phyloP scores from a whole-genome alignment of 1,140 invertebrate genomes.

The Thaumetopoea pityocampa region DNA sequence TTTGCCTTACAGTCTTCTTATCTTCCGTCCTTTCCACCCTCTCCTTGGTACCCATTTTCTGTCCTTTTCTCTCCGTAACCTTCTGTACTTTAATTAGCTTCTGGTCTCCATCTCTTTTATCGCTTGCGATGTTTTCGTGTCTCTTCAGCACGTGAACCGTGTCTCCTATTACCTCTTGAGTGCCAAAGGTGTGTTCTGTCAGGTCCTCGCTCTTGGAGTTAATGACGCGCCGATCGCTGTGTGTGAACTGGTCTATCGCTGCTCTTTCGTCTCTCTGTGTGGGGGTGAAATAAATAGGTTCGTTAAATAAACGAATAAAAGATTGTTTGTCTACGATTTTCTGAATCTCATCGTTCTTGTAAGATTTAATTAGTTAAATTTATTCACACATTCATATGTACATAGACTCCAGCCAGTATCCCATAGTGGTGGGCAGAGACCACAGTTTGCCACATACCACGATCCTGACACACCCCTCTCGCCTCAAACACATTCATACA shows the following conservation, averaged over 20 bases:
- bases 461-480: no score
- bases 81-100: slow-evolving; percentile 8
- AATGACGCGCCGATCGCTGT: slow-evolving; percentile 47
- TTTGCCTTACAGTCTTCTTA: slow-evolving; percentile 76
- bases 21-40: slow-evolving; percentile 35
- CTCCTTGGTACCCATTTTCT: slow-evolving; percentile 69
- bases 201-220: slow-evolving; percentile 43
- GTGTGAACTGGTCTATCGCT: slow-evolving; percentile 58
- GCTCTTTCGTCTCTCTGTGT: slow-evolving; percentile 59
- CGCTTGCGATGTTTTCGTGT: slow-evolving; percentile 16
- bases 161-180: slow-evolving; percentile 12
- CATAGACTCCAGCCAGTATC: no score
- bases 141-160: slow-evolving; percentile 2
- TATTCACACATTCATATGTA: no score
- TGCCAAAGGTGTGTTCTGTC: slow-evolving; percentile 14
- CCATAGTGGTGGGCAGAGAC: no score
- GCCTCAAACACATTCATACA: no score
- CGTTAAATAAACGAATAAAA: no score
- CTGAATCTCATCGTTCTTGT: no score
- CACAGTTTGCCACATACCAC: no score
- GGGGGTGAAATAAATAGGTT: not conserved
- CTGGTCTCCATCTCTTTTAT: slow-evolving; percentile 60
- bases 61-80: slow-evolving; percentile 78
- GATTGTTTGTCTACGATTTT: no score
- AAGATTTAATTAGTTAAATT: no score